A percentile compares a stretch with the other conserved stretches of the same genome.
phyloP scores from a whole-genome alignment of 37 sponge, comb jelly and placozoan species.

The Dysidea cf. avara region DNA sequence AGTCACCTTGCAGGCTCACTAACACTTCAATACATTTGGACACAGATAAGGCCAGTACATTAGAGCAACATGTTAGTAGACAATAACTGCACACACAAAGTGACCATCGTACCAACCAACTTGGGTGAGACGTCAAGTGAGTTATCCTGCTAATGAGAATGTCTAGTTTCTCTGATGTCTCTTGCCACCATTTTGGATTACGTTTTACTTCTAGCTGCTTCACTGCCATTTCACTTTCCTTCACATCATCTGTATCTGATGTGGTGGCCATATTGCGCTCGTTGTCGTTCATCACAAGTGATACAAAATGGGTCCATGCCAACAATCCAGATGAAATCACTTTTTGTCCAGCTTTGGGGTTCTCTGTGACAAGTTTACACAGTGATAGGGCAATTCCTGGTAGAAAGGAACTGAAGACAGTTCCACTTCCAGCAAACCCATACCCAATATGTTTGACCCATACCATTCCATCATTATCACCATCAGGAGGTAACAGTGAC shows the following conservation, averaged over 20 bases:
- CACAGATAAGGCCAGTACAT: too few relatives aligned
- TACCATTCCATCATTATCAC: background rate
- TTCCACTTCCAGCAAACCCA: background rate
- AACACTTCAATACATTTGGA: too few relatives aligned
- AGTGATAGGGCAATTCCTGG: slow-evolving; percentile 49
- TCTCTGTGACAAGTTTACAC: slow-evolving; percentile 41
- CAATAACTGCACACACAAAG: too few relatives aligned
- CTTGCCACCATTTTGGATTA: slow-evolving; percentile 25
- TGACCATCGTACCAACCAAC: slow-evolving; percentile 46
- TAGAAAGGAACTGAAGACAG: slow-evolving; percentile 50
- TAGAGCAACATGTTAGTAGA: too few relatives aligned
- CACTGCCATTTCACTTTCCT: too few relatives aligned
- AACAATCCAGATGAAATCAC: slow-evolving; percentile 3
- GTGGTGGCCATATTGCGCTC: background rate
- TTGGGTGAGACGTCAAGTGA: slow-evolving; percentile 22
- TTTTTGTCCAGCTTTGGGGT: slow-evolving; percentile 27
- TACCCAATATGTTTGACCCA: slow-evolving; percentile 15
- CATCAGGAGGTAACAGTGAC: background rate
- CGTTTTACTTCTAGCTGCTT: slow-evolving; percentile 21
- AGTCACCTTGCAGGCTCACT: too few relatives aligned
- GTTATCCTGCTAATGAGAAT: slow-evolving; percentile 27
- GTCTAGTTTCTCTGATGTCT: slow-evolving; percentile 30
- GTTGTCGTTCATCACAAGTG: slow-evolving; percentile 16
- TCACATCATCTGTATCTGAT: too few relatives aligned
- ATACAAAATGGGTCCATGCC: slow-evolving; percentile 37